Evolutionary conservation across 2,888 invertebrate species (phyloP).

Genomic region (Cybosia mesomella): DNA sequence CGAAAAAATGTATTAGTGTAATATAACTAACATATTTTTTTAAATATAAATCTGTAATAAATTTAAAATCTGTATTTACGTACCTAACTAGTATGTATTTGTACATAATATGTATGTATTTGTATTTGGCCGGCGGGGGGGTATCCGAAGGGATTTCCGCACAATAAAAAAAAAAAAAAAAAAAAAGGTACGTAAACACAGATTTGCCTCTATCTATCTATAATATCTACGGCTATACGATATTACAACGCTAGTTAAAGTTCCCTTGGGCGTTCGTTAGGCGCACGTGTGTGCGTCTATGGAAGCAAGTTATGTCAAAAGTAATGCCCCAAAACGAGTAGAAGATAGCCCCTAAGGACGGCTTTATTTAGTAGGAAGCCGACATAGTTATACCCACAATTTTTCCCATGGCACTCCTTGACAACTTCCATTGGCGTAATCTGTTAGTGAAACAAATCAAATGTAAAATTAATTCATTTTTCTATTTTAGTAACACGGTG

Average conservation of each 20-base stretch:
- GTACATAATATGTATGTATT: too few relatives aligned
- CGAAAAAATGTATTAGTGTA: too few relatives aligned
- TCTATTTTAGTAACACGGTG: too few relatives aligned
- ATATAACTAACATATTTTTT: background rate
- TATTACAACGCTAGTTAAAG: background rate
- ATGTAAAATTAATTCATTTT: too few relatives aligned
- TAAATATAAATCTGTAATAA: background rate
- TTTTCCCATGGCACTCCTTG: too few relatives aligned
- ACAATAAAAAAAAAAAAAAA: too few relatives aligned
- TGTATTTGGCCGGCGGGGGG: too few relatives aligned
- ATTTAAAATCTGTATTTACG: background rate
- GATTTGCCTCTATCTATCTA: too few relatives aligned
- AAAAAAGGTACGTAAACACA: background rate
- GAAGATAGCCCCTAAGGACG: background rate
- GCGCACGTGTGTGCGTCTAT: conserved; percentile 6
- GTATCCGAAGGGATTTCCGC: too few relatives aligned
- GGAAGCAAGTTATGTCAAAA: background rate
- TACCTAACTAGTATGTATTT: background rate
- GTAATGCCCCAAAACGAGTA: conserved; percentile 1
- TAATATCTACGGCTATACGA: background rate
- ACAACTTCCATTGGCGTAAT: background rate
- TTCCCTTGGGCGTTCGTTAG: background rate
- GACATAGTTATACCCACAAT: background rate
- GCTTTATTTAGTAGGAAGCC: background rate
- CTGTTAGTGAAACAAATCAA: background rate